Evolutionary conservation across 2,888 invertebrate genomes (phyloP), one percentile per base, ranked within the genome.

Genomic region (Limenitis camilla): DNA sequence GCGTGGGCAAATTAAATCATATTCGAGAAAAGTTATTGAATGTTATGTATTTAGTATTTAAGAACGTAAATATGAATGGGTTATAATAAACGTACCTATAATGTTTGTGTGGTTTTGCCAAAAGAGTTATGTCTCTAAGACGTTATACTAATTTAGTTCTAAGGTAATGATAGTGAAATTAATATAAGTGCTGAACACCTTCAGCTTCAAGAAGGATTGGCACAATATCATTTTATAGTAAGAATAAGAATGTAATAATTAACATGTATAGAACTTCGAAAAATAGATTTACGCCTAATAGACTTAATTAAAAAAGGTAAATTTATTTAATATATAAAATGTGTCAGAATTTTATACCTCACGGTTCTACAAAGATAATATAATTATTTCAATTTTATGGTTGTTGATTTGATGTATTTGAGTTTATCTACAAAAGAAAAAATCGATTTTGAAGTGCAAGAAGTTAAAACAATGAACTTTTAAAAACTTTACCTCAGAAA

Each of bases 261-360:
- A 47, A 48, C 7, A 48, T 56, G 58, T 58, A 60, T 55, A 60
- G 53, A 50, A 52, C 49, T 52, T 60, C 59, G 45, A 58, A 60
- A 58, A 58, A 60, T 60, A 59, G 49, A 40, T 40, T 49, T 58
- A 55, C 47, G 39, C 38, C 35, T 56, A 56, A 49, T 49, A 46
- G 53, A 58, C 53, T 58, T 36, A 46, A 49, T 36, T 42, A 38
- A 19, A 38, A n/a, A 35, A 40, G 35, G 44, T 40, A 29, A 51
- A 35, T 45, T 29, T 9, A 11, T 52, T 35, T 49, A 38, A 6
- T 40, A 50, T 49, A 49, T 36, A 44, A 19, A 50, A 48, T 43
- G 28, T 55, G 27, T 49, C 46, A 52, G 46, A 52, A 55, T 44
- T 42, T 51, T 51, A 52, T 35, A 51, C 29, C 35, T 50, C 49